phyloP scores from a whole-genome alignment of 2,797 vertebrate genomes.

The Thunnus albacares region DNA sequence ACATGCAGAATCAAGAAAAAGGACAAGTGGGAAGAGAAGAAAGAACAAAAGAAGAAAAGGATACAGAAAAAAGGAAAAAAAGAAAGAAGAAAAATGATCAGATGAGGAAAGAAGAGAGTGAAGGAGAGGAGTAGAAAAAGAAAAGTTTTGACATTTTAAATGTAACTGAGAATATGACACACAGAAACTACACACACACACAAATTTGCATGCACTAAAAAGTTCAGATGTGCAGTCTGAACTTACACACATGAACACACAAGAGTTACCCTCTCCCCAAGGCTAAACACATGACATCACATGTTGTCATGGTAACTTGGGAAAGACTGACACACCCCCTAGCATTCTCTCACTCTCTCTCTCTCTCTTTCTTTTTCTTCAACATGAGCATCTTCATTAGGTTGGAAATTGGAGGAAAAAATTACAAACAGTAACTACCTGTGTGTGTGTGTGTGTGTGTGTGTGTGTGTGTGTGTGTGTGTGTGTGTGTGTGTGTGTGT shows the following conservation, averaged over 20 bases:
- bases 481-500: neutral
- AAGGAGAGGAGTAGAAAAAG: neutral
- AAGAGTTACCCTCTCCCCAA: neutral
- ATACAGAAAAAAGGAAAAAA: neutral
- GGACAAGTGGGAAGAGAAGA: neutral
- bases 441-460: neutral
- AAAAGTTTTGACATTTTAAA: neutral
- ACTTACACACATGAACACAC: conserved; percentile 1
- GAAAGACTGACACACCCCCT: neutral
- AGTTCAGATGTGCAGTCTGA: neutral
- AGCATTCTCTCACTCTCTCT: neutral
- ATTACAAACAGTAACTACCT: conserved; percentile 40
- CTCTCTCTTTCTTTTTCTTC: conserved; percentile 12
- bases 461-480: conserved; percentile 18
- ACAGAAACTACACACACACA: neutral
- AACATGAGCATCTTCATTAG: conserved; percentile 45
- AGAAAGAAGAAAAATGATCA: neutral
- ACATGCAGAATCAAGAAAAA: neutral
- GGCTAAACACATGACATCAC: conserved; percentile 32
- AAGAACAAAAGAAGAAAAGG: neutral
- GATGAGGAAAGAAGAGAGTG: no score
- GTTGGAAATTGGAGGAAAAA: conserved; percentile 27
- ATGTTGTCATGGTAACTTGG: conserved; percentile 63
- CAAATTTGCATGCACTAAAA: neutral
- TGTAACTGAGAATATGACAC: neutral